A percentile compares a stretch with the other conserved stretches of the same genome.
These are phyloP conservation scores for Drosophila punjabiensis DNA, from an alignment of 1,140 invertebrate species.

Conservation along the genomic window DNA sequence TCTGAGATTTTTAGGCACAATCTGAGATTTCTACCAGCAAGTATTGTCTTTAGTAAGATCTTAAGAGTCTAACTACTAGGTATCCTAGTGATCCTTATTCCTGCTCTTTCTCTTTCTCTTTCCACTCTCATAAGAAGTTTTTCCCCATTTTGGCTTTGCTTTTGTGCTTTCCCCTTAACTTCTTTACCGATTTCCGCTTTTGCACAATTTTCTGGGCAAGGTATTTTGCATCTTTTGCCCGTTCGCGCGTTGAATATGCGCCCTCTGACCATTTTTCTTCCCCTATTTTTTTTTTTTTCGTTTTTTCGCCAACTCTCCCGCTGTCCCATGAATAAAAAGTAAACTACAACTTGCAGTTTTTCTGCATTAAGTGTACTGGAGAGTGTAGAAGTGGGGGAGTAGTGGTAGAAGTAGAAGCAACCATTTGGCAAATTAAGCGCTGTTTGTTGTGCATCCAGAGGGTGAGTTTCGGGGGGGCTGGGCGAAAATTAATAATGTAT, in stretches of 20 bases:
- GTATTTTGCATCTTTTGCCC: conserved; percentile 77
- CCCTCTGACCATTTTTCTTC: conserved; percentile 33
- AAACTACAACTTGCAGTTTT: conserved; percentile 66
- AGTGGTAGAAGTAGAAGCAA: conserved; percentile 43
- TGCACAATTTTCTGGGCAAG: conserved; percentile 68
- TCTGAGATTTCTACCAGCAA: not conserved
- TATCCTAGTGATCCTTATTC: conserved; percentile 1
- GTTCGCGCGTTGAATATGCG: conserved; percentile 67
- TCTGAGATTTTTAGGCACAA: no score
- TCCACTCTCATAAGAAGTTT: conserved; percentile 17
- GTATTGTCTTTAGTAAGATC: not conserved
- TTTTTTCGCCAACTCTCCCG: conserved; percentile 3
- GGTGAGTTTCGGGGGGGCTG: not conserved
- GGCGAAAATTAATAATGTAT: conserved; percentile 78
- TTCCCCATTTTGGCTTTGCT: conserved; percentile 58
- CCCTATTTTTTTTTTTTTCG: not conserved
- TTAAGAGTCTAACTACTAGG: not conserved
- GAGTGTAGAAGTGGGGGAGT: conserved; percentile 4
- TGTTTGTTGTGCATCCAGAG: conserved; percentile 72
- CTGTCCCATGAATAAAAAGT: conserved; percentile 43
- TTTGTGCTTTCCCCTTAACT: conserved; percentile 49
- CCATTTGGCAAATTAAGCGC: conserved; percentile 80
- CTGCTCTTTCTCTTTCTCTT: conserved; percentile 2
- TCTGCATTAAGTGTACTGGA: conserved; percentile 25
- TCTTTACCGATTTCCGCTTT: conserved; percentile 48